Conservation (phyloP, 2,113 vertebrate genomes). For the Hemiprocne comata region DNA sequence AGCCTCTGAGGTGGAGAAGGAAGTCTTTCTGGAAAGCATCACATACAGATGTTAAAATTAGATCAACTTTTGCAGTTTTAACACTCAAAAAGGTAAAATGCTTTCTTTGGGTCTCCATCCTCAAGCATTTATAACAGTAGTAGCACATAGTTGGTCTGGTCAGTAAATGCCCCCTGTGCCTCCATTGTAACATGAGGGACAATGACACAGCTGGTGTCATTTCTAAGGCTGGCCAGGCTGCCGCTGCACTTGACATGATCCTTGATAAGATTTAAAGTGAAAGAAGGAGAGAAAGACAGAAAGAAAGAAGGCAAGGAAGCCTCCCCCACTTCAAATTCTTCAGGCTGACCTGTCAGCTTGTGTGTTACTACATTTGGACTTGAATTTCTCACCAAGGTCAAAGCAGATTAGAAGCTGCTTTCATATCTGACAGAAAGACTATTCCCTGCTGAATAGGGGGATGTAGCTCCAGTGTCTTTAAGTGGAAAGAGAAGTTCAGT, state of each 20-base stretch:
- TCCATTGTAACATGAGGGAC: not conserved
- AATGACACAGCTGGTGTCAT: not conserved
- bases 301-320: conserved; percentile 2
- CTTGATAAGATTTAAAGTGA: conserved; percentile 32
- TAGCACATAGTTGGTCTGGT: fast-evolving
- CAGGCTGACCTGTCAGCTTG: conserved; percentile 55
- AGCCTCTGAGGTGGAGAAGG: not conserved
- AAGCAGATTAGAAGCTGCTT: conserved; percentile 50
- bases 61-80: not conserved
- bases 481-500: not conserved
- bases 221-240: not conserved
- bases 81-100: not conserved
- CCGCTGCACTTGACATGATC: conserved; percentile 1
- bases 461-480: not conserved
- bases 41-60: not conserved
- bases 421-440: conserved; percentile 60
- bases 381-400: conserved; percentile 68
- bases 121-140: not conserved
- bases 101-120: not conserved
- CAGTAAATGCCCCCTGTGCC: not conserved
- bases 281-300: not conserved
- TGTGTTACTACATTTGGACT: conserved; percentile 70
- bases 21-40: not conserved
- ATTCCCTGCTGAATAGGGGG: conserved; percentile 13
- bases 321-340: conserved; percentile 57